Evolutionary conservation across 1,140 invertebrate species (phyloP), one percentile per base, ranked within the genome.

Genomic region (Eubasilissa regina): DNA sequence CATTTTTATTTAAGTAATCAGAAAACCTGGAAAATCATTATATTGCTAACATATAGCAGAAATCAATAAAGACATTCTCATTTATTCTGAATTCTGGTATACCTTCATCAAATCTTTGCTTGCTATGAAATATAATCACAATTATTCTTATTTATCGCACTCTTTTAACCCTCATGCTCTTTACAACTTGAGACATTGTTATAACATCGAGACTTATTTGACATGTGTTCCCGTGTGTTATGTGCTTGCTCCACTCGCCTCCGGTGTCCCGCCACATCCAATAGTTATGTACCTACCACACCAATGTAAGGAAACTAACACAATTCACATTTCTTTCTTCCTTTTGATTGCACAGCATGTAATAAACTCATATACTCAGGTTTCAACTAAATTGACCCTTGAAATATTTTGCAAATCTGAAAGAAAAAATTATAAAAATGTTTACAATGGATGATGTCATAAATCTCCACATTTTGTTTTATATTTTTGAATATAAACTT

Each of bases 301-400:
- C 91, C 90, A 89, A 90, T 92, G 91, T 93, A 92, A 92, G 91
- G 91, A 89, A 85, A 75, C 74, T 56, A 84, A 82, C 70, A 83
- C 55, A 62, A 35, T 68, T 68, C 64, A 62, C 60, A 68, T 68
- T 68, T 51, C n/a, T 45, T 68, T 68, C 64, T 68, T 68, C 64
- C 44, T 45, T 68, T 47, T 21, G n/a, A 68, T 43, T 45, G 64
- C 64, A 68, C 64, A n/a, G 60, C 60, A n/a, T n/a, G n/a, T 25
- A 8, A 62, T 58, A 15, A 21, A 21, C 55, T 19, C 13, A 53
- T 55, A 15, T 58, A 58, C 55, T 58, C 55, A 21, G 55, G 15
- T 58, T 58, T 35, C 25, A 35, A 35, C 25, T 6, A 35, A 35
- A 35, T 35, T 35, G 25, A 35, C 6, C 11, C n/a, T 51, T 15